Evolutionary conservation across 2,113 vertebrate species (phyloP).

Genomic region (Malaclemys terrapin): DNA sequence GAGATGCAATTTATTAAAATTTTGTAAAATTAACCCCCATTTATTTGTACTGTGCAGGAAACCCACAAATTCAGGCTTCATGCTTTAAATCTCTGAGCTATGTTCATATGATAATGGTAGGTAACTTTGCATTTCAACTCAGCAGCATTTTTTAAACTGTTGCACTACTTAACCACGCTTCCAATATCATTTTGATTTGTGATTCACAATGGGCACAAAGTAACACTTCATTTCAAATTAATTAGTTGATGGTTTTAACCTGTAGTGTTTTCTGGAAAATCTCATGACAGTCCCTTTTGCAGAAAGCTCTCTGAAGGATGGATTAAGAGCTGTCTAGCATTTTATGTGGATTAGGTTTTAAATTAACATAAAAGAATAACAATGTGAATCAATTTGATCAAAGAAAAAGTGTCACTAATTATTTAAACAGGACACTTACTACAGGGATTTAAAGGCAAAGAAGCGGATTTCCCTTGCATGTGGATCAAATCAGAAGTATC

Average conservation of each 20-base stretch:
- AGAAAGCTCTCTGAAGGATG: conserved; percentile 73
- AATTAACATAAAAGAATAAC: conserved; percentile 87
- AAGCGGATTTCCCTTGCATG: conserved; percentile 91
- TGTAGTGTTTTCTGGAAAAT: conserved; percentile 74
- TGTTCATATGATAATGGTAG: not conserved
- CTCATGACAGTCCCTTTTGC: conserved; percentile 39
- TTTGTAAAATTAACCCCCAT: conserved; percentile 50
- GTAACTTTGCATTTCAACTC: conserved; percentile 33
- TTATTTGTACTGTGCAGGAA: conserved; percentile 56
- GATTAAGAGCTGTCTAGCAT: conserved; percentile 80
- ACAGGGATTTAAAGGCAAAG: conserved; percentile 82
- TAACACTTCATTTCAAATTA: conserved; percentile 40
- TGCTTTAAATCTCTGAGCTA: not conserved
- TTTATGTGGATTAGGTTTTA: conserved; percentile 82
- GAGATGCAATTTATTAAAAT: conserved; percentile 46
- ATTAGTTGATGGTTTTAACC: conserved; percentile 63
- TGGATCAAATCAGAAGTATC: conserved; percentile 98
- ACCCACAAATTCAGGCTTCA: conserved; percentile 41
- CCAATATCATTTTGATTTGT: not conserved
- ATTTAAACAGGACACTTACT: conserved; percentile 89
- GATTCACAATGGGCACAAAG: not conserved
- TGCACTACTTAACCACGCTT: not conserved
- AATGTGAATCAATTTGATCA: conserved; percentile 88
- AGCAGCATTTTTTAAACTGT: conserved; percentile 39
- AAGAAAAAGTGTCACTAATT: conserved; percentile 90